These are phyloP conservation scores for Norana najaformis DNA, from an alignment of 2,888 invertebrate genomes.

Conservation along the genomic window DNA sequence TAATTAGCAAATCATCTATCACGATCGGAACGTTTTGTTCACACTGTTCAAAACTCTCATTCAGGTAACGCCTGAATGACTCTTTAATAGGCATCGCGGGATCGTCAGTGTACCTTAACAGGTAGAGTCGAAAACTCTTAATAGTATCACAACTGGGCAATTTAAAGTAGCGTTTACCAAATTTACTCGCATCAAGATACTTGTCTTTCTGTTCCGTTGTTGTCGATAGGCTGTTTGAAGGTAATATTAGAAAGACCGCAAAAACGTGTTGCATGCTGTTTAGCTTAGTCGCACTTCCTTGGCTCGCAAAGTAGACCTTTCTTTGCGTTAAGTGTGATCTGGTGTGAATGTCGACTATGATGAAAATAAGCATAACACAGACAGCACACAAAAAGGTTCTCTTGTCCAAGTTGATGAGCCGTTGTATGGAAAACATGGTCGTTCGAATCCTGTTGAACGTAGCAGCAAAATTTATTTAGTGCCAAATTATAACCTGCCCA, in stretches of 20 bases:
- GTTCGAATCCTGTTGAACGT: background rate
- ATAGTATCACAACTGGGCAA: background rate
- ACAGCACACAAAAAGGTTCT: background rate
- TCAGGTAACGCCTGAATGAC: background rate
- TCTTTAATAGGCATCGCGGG: background rate
- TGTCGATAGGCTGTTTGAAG: background rate
- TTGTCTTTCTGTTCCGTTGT: background rate
- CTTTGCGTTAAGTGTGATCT: background rate
- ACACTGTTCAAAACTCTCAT: background rate
- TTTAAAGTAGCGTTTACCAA: background rate
- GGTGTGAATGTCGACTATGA: background rate
- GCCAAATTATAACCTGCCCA: background rate
- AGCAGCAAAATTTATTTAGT: background rate
- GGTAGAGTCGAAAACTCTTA: background rate
- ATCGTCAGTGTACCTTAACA: background rate
- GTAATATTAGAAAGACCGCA: background rate
- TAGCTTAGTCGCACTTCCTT: background rate
- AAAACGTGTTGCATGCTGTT: background rate
- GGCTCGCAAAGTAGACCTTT: background rate
- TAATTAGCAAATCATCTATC: background rate
- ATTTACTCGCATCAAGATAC: background rate
- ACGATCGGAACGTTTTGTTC: background rate
- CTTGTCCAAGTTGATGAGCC: background rate
- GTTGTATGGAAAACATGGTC: background rate
- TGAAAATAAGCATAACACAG: background rate